Percentiles rank a stretch among this genome's conserved stretches.
Conservation (phyloP, 2,113 vertebrate species). For the Zootoca vivipara region DNA sequence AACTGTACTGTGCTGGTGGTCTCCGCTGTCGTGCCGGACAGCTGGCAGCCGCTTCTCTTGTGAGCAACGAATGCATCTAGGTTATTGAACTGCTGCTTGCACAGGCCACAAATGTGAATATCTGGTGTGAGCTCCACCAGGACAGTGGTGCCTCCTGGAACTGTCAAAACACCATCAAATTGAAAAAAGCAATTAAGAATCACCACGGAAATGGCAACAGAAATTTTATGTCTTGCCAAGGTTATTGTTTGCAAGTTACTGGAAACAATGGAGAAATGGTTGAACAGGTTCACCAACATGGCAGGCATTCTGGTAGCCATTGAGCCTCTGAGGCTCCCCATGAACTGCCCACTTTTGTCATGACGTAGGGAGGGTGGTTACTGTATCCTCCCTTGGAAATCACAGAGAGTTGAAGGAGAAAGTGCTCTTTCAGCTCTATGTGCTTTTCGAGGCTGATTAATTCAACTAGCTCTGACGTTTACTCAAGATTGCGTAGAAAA, state of each 20-base stretch:
- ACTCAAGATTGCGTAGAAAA: no score
- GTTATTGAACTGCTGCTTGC: slow-evolving; percentile 96
- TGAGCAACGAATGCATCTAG: slow-evolving; percentile 91
- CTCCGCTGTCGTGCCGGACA: slow-evolving; percentile 70
- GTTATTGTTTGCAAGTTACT: neutral
- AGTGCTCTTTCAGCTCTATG: no score
- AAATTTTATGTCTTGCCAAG: neutral
- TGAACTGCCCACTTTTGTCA: no score
- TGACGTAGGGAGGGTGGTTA: no score
- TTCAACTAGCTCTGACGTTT: no score
- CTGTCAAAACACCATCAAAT: slow-evolving; percentile 37
- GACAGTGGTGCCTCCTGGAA: slow-evolving; percentile 81
- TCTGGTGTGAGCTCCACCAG: slow-evolving; percentile 92
- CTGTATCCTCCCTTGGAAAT: no score
- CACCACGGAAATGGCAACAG: no score
- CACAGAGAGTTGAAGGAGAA: no score
- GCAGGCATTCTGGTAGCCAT: no score
- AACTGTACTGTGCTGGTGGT: slow-evolving; percentile 75
- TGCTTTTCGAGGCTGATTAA: no score
- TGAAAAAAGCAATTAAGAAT: neutral
- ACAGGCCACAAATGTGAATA: slow-evolving; percentile 96
- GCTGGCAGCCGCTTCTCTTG: slow-evolving; percentile 91
- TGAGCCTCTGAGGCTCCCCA: no score
- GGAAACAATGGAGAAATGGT: neutral
- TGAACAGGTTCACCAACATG: no score